Conservation (phyloP, 2,797 vertebrate species). For the Melanogrammus aeglefinus region DNA sequence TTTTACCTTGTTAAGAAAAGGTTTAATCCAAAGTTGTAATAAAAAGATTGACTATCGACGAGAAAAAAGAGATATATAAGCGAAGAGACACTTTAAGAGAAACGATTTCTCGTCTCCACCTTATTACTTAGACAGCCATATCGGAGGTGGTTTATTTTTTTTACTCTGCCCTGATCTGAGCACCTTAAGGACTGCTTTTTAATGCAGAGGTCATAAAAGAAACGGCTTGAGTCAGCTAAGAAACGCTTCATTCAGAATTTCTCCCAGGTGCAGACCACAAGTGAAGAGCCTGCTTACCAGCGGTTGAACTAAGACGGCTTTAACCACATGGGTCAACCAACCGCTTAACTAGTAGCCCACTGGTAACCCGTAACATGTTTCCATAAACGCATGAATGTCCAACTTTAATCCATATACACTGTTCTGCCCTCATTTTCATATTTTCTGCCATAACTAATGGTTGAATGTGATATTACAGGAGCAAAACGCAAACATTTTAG, state of each 20-base stretch:
- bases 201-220: conserved; percentile 5
- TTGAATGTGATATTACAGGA: too few species aligned
- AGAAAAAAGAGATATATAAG: too few species aligned
- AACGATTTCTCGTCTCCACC: too few species aligned
- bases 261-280: conserved; percentile 24
- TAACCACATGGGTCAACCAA: conserved; percentile 15
- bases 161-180: not conserved
- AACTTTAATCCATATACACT: too few species aligned
- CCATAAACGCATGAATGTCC: not conserved
- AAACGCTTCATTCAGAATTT: conserved; percentile 28
- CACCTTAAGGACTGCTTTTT: not conserved
- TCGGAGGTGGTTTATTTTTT: not conserved
- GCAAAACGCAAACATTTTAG: too few species aligned
- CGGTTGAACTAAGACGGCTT: conserved; percentile 39
- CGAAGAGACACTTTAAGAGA: too few species aligned
- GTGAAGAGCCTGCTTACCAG: conserved; percentile 38
- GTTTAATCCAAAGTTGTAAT: too few species aligned
- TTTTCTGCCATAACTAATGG: too few species aligned
- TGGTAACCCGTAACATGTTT: conserved; percentile 4
- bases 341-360: conserved; percentile 27
- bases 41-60: too few species aligned
- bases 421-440: too few species aligned
- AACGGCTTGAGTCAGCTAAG: conserved; percentile 30
- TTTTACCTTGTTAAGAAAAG: too few species aligned
- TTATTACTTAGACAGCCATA: too few species aligned